phyloP scores from a whole-genome alignment of 2,888 invertebrate genomes.

The Desoria tigrina region DNA sequence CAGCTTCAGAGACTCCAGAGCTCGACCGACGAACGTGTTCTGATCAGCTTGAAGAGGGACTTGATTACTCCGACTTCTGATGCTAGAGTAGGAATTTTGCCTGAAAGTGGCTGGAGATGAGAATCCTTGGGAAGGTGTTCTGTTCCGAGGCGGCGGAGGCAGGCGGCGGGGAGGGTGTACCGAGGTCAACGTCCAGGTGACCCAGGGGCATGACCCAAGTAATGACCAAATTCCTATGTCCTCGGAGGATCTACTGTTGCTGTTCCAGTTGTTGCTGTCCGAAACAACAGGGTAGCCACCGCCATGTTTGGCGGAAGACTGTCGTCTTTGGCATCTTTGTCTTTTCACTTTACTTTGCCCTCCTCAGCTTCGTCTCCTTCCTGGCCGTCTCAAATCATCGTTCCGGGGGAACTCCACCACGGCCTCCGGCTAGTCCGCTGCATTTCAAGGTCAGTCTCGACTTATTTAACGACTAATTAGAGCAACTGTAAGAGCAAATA shows the following conservation, averaged over 20 bases:
- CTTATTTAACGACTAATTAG: neutral
- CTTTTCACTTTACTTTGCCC: slow-evolving; percentile 51
- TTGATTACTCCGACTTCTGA: too few relatives aligned
- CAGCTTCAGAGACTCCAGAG: too few relatives aligned
- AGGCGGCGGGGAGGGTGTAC: neutral
- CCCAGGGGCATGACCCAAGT: neutral
- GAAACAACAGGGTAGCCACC: slow-evolving; percentile 8
- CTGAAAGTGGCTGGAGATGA: slow-evolving; percentile 5
- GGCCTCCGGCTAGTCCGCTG: slow-evolving; percentile 11
- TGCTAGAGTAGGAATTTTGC: too few relatives aligned
- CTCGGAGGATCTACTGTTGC: slow-evolving; percentile 42
- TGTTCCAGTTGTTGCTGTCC: slow-evolving; percentile 36
- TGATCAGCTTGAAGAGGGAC: too few relatives aligned
- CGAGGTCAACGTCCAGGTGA: neutral
- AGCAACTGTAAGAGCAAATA: neutral
- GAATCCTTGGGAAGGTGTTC: too few relatives aligned
- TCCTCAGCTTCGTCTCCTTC: slow-evolving; percentile 51
- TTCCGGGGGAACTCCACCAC: too few relatives aligned
- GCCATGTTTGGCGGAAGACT: slow-evolving; percentile 49
- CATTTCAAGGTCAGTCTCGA: slow-evolving; percentile 29
- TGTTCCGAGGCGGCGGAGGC: too few relatives aligned
- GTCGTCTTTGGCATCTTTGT: slow-evolving; percentile 51
- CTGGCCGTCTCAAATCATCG: slow-evolving; percentile 49
- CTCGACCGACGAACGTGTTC: too few relatives aligned
- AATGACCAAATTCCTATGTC: slow-evolving; percentile 50